phyloP scores from a whole-genome alignment of 2,888 invertebrate species.

The Ditula angustiorana region DNA sequence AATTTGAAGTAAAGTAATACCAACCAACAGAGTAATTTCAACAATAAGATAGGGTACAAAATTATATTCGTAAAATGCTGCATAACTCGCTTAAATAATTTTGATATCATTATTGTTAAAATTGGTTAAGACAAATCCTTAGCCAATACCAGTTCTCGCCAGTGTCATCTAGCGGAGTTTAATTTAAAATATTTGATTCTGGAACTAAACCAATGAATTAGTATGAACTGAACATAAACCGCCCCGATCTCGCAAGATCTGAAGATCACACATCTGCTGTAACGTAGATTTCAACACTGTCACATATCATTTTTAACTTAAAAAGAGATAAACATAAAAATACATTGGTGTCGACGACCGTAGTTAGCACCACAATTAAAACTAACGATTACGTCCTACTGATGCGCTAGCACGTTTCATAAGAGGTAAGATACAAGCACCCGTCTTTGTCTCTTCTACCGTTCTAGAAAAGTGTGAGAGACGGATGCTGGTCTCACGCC shows the following conservation, averaged over 20 bases:
- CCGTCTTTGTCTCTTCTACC: background rate
- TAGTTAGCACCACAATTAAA: slow-evolving; percentile 78
- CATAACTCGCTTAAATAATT: too few relatives aligned
- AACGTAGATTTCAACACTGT: slow-evolving; percentile 52
- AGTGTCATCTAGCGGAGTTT: background rate
- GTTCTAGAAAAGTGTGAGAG: background rate
- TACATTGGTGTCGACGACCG: slow-evolving; percentile 71
- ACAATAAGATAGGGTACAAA: too few relatives aligned
- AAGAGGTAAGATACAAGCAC: background rate
- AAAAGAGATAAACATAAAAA: slow-evolving; percentile 60
- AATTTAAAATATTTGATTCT: too few relatives aligned
- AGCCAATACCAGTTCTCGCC: too few relatives aligned
- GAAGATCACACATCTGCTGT: background rate
- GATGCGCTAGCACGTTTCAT: background rate
- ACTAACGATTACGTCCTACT: slow-evolving; percentile 57
- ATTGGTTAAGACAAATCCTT: too few relatives aligned
- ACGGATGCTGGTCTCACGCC: slow-evolving; percentile 1
- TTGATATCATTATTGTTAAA: too few relatives aligned
- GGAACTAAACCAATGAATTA: too few relatives aligned
- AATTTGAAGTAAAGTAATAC: too few relatives aligned
- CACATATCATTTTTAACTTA: slow-evolving; percentile 68
- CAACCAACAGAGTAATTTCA: too few relatives aligned
- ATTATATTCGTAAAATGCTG: too few relatives aligned
- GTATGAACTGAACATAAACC: too few relatives aligned
- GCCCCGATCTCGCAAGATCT: background rate